Base-by-base conservation (phyloP, 2,113 vertebrate genomes). In the Montifringilla adamsi region DNA sequence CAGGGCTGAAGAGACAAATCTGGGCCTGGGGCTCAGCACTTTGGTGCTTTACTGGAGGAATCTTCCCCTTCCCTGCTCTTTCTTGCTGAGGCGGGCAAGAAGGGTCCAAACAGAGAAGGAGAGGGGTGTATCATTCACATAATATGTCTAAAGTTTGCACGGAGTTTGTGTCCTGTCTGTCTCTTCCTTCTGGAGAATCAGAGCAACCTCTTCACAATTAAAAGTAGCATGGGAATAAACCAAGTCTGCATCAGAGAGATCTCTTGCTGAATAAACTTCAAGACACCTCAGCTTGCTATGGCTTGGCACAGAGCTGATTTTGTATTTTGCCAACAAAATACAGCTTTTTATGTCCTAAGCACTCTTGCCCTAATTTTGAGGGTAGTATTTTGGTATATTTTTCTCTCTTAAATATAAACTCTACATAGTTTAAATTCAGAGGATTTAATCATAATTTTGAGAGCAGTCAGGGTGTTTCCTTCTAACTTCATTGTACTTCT, bases 141-240 rank as follows among this genome's bases (percentile, higher is more conserved):
- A 33, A 24, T 7, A 23, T 6, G 1, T 47, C 27, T 33, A 2
- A 66, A 16, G 9, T n/a, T 68, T 60, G 33, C 6, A 0, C 3
- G 3, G 21, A 30, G 7, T 39, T 82, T n/a, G 22, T 22, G 30
- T 84, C 21, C 22, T 44, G 5, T 13, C 13, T 28, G 30, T 10
- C 7, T 60, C 7, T 60, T 20, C 55, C 33, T 41, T 73, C 27
- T 70, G 37, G 60, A 55, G n/a, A 31, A 59, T 30, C 19, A 58
- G 18, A 79, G 58, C 18, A 43, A 28, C 4, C 10, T 67, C 19
- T 31, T 72, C 19, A 43, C 13, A 37, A 15, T 14, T 52, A 47
- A 77, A 84, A 30, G 31, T 4, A n/a, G 1, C 27, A 6, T 14
- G 7, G 31, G 37, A 69, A 55, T 41, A 77, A 80, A 8, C 7